phyloP scores from a whole-genome alignment of 2,113 vertebrate species.

The Todiramphus chloris region DNA sequence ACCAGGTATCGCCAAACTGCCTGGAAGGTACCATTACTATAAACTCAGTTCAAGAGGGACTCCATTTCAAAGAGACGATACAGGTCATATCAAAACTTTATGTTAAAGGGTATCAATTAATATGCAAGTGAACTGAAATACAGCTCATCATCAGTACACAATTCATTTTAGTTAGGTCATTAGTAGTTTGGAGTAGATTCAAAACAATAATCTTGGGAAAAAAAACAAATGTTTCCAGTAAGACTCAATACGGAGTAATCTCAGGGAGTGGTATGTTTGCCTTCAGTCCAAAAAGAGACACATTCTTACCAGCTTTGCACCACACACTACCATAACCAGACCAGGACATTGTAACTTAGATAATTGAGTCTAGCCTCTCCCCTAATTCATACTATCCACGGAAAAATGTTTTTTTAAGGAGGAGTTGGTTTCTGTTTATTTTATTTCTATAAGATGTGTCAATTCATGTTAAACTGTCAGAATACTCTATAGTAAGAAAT shows the following conservation, averaged over 20 bases:
- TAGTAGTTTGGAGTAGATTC: neutral
- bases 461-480: neutral
- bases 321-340: neutral
- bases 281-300: neutral
- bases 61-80: neutral
- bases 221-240: neutral
- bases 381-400: neutral
- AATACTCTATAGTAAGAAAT: neutral
- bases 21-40: neutral
- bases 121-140: neutral
- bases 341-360: neutral
- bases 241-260: neutral
- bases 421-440: neutral
- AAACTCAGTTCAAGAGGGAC: neutral
- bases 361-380: neutral
- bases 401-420: neutral
- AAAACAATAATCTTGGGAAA: neutral
- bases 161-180: neutral
- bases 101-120: fast-evolving
- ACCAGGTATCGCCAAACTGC: neutral
- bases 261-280: neutral
- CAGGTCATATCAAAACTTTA: neutral
- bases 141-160: neutral
- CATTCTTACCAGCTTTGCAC: neutral
- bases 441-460: neutral